Evolutionary conservation across 2,888 invertebrate genomes (phyloP).

Genomic region (Opisthograptis luteolata): DNA sequence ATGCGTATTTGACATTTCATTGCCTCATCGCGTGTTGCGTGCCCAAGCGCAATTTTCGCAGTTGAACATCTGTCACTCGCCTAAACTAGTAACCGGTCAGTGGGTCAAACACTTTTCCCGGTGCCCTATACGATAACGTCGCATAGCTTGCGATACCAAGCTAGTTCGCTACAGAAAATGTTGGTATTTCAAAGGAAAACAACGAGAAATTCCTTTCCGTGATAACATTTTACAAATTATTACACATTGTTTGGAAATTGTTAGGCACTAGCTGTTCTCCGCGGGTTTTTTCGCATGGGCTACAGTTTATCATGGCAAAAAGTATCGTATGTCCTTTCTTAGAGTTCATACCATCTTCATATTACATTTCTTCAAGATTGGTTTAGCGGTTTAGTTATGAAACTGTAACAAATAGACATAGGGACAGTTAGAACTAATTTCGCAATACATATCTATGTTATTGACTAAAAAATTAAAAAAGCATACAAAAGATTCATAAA

Average conservation of each 20-base stretch:
- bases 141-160: constrained; percentile 7
- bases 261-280: too few relatives aligned
- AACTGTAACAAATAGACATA: too few relatives aligned
- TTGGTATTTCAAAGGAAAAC: constrained; percentile 4
- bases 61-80: constrained; percentile 70
- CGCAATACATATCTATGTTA: too few relatives aligned
- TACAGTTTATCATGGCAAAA: too few relatives aligned
- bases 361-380: too few relatives aligned
- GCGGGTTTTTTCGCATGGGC: too few relatives aligned
- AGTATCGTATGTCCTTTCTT: too few relatives aligned
- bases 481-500: too few relatives aligned
- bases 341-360: too few relatives aligned
- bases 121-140: constrained; percentile 14
- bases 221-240: constrained; percentile 9
- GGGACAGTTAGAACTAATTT: too few relatives aligned
- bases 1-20: constrained; percentile 57
- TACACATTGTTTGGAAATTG: neutral
- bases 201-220: constrained; percentile 1
- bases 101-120: constrained; percentile 57
- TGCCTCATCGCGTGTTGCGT: constrained; percentile 59
- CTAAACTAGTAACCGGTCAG: constrained; percentile 59
- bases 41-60: constrained; percentile 57
- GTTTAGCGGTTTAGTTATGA: too few relatives aligned
- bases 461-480: too few relatives aligned
- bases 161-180: constrained; percentile 4